These are phyloP conservation scores for Okapia johnstoni DNA, from an alignment of 2,113 vertebrate genomes.

Conservation along the genomic window DNA sequence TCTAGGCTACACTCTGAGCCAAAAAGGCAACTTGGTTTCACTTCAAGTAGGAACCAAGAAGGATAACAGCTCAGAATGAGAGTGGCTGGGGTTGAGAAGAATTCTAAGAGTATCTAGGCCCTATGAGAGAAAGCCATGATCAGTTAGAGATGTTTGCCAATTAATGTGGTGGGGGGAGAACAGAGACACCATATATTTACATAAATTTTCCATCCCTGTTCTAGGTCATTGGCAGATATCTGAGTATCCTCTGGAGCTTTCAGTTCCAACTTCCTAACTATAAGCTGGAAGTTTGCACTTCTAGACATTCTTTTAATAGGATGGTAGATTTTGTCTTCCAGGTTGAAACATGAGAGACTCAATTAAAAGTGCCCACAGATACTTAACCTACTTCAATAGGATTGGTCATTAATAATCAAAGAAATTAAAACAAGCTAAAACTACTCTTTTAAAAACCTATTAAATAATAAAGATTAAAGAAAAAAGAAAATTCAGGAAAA, in stretches of 20 bases:
- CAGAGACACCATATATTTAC: background rate
- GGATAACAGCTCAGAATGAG: background rate
- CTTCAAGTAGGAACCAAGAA: background rate
- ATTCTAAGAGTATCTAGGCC: background rate
- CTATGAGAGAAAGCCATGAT: background rate
- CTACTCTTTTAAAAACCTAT: background rate
- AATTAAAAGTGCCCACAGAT: background rate
- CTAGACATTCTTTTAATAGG: background rate
- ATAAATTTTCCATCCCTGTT: background rate
- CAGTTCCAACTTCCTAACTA: background rate
- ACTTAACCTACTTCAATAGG: background rate
- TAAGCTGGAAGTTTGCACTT: background rate
- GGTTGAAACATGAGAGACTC: background rate
- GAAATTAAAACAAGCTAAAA: background rate
- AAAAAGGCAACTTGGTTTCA: background rate
- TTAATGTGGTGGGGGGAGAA: background rate
- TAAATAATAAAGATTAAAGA: conserved; percentile 29
- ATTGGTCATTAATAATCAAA: conserved; percentile 23
- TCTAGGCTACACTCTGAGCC: background rate
- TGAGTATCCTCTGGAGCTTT: background rate
- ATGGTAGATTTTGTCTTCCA: background rate
- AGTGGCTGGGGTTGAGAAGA: background rate
- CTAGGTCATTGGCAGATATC: background rate
- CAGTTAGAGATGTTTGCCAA: background rate
- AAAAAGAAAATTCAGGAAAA: conserved; percentile 15